These are phyloP conservation scores for Uromys caudimaculatus DNA, from an alignment of 2,797 vertebrate genomes.

Conservation along the genomic window DNA sequence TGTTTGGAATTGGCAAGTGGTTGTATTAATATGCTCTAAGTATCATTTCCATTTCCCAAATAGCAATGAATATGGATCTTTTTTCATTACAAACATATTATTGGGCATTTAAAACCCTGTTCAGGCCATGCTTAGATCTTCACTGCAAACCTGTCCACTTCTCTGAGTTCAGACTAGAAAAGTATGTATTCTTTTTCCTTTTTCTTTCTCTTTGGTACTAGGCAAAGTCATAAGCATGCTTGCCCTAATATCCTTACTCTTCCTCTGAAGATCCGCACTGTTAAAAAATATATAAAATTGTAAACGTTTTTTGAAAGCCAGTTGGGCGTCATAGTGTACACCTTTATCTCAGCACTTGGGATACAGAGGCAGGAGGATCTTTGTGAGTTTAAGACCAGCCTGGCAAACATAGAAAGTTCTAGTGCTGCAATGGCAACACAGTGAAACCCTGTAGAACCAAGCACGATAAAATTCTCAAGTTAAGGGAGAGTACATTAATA, in stretches of 20 bases:
- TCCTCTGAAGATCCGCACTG: not conserved
- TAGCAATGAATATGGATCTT: constrained; percentile 3
- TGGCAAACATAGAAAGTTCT: too few relatives aligned
- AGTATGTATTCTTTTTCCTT: not conserved
- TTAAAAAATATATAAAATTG: not conserved
- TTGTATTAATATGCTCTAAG: constrained; percentile 29
- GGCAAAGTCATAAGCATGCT: not conserved
- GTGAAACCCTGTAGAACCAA: not conserved
- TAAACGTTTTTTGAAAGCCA: not conserved
- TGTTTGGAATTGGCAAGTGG: constrained; percentile 32
- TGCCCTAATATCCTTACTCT: not conserved
- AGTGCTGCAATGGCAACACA: not conserved
- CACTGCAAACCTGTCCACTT: not conserved
- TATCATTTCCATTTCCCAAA: constrained; percentile 33
- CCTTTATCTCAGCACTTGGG: too few relatives aligned
- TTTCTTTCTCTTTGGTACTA: not conserved
- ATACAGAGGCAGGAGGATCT: too few relatives aligned
- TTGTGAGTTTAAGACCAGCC: too few relatives aligned
- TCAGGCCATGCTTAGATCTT: not conserved
- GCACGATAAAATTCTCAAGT: constrained; percentile 25
- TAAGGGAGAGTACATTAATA: constrained; percentile 41
- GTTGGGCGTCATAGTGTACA: not conserved
- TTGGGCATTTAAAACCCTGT: not conserved
- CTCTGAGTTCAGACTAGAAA: not conserved
- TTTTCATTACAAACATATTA: not conserved